Conservation (phyloP, 2,797 vertebrate genomes). For the Nyctibius grandis region DNA sequence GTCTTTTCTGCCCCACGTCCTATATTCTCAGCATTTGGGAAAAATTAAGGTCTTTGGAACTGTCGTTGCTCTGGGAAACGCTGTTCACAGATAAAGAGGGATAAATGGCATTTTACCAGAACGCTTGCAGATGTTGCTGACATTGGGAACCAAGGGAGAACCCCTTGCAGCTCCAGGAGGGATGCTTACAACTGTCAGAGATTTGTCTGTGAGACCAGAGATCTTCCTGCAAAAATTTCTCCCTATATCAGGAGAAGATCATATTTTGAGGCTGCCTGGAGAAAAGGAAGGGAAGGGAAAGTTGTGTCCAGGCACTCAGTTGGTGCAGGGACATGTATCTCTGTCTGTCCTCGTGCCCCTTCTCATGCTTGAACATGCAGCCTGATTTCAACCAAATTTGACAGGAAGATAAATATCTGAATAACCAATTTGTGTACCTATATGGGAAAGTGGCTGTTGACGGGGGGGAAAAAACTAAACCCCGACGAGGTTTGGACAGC, state of each 20-base stretch:
- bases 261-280: not conserved
- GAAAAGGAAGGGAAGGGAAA: not conserved
- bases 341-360: not conserved
- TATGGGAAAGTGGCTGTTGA: not conserved
- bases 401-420: not conserved
- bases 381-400: not conserved
- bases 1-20: not conserved
- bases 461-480: not conserved
- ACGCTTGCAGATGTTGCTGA: not conserved
- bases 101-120: not conserved
- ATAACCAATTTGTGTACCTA: not conserved
- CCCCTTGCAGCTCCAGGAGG: not conserved
- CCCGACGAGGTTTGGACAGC: not conserved
- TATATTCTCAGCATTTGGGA: not conserved
- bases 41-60: not conserved
- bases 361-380: accelerated
- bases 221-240: not conserved
- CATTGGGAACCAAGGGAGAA: not conserved
- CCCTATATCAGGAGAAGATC: not conserved
- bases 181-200: not conserved
- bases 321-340: accelerated
- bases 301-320: not conserved
- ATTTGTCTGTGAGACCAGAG: not conserved
- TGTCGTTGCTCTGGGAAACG: not conserved
- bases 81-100: not conserved